Evolutionary conservation across 2,888 invertebrate species (phyloP), one percentile per base, ranked within the genome.

Genomic region (Microplitis deprimator): DNA sequence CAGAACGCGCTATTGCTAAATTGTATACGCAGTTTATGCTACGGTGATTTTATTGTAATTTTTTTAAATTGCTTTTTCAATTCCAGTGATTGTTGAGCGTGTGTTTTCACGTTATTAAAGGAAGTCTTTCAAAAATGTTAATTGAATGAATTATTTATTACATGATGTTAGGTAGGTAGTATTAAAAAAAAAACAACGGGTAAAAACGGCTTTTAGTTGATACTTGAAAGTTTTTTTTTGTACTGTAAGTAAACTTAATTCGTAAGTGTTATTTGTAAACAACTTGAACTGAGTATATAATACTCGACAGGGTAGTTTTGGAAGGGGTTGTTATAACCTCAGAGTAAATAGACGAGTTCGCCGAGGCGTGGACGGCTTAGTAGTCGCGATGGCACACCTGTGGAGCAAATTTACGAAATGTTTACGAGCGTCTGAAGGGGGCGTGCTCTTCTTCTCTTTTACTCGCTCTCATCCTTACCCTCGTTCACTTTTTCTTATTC

Each of bases 391-490:
- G 89, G 89, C 88, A 89, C 89, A 89, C 89, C 89, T 89, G 89
- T 89, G 88, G 89, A 89, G 88, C 89, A 87, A 89, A 89, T 89
- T 89, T 89, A 88, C 89, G 88, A 89, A 89, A 89, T 89, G 89
- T 89, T 89, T 89, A 89, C 88, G 89, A 88, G 79, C 87, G 84
- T 85, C 87, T 87, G 84, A 85, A 86, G 84, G 85, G 87, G 86
- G 84, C 64, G 73, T 68, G 70, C 61, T 70, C 61, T 73, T 50
- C 29, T 79, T 79, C 79, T 83, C 82, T 79, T 80, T 79, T 80
- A 80, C 77, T 64, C 74, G 76, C 69, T 75, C 81, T 71, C 81
- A 74, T 78, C 73, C 77, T 79, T 82, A 75, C 82, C 81, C 80
- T 83, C 81, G 69, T 40, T 10, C 68, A 61, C 50, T 50, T 50